phyloP scores from a whole-genome alignment of 2,888 invertebrate species.

The Conus canariensis region DNA sequence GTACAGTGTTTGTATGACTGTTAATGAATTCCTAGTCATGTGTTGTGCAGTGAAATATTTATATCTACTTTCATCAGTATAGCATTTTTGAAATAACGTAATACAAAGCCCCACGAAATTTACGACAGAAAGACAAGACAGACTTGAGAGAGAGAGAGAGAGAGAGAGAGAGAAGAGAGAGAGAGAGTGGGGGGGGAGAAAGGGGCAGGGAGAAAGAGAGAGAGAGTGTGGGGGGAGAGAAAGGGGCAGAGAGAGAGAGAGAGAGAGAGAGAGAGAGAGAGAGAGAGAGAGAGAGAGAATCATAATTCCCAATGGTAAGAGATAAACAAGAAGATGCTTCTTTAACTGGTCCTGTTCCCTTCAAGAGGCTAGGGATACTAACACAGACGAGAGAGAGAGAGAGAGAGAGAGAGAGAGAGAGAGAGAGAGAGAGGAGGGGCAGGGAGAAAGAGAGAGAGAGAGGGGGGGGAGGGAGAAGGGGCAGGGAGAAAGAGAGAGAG shows the following conservation, averaged over 20 bases:
- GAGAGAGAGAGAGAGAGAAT: not conserved
- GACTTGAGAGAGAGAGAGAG: too few species aligned
- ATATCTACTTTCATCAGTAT: not conserved
- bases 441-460: not conserved
- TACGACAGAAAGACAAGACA: too few species aligned
- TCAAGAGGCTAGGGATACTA: too few species aligned
- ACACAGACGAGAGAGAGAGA: not conserved
- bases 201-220: not conserved
- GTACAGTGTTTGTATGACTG: too few species aligned
- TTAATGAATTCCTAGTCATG: not conserved
- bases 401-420: not conserved
- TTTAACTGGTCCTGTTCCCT: too few species aligned
- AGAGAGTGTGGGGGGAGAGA: not conserved
- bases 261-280: not conserved
- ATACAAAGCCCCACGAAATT: too few species aligned
- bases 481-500: not conserved
- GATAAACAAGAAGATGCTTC: too few species aligned
- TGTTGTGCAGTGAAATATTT: not conserved
- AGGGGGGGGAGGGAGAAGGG: not conserved
- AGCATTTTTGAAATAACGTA: not conserved
- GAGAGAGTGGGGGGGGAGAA: too few species aligned
- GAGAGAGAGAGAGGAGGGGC: not conserved
- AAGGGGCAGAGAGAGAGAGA: too few species aligned
- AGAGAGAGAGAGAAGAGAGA: too few species aligned
- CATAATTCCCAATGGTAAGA: too few species aligned